phyloP scores from a whole-genome alignment of 1,140 invertebrate genomes.

The Caerostris extrusa region DNA sequence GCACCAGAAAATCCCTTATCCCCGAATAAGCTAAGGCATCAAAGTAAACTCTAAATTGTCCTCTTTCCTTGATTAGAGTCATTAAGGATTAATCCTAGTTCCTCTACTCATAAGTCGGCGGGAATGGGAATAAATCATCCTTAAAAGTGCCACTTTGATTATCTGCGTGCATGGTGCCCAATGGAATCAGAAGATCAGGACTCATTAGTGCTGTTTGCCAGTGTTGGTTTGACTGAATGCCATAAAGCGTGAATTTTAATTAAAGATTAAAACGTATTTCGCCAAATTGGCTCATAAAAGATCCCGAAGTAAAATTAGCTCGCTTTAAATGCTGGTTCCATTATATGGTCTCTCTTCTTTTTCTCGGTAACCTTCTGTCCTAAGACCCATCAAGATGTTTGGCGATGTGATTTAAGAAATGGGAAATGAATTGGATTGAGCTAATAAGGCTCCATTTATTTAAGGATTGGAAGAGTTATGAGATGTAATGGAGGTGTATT shows the following conservation, averaged over 20 bases:
- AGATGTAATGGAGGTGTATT: no score
- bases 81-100: slow-evolving; percentile 45
- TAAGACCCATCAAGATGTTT: not conserved
- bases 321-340: not conserved
- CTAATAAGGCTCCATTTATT: not conserved
- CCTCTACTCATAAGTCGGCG: slow-evolving; percentile 30
- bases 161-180: not conserved
- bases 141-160: slow-evolving; percentile 45
- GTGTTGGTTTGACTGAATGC: not conserved
- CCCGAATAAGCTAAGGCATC: not conserved
- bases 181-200: not conserved
- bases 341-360: not conserved
- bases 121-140: slow-evolving; percentile 45
- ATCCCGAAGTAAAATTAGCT: not conserved
- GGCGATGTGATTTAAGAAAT: not conserved
- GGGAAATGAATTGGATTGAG: not conserved
- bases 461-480: not conserved
- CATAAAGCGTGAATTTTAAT: slow-evolving; percentile 51
- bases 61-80: slow-evolving; percentile 16
- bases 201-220: slow-evolving; percentile 39
- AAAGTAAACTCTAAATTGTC: slow-evolving; percentile 22
- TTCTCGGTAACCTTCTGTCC: not conserved
- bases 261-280: slow-evolving; percentile 52
- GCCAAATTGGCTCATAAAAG: slow-evolving; percentile 33
- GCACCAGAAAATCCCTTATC: not conserved